Evolutionary conservation across 2,888 invertebrate species (phyloP), one percentile per base, ranked within the genome.

Genomic region (Dorcus parallelipipedus): DNA sequence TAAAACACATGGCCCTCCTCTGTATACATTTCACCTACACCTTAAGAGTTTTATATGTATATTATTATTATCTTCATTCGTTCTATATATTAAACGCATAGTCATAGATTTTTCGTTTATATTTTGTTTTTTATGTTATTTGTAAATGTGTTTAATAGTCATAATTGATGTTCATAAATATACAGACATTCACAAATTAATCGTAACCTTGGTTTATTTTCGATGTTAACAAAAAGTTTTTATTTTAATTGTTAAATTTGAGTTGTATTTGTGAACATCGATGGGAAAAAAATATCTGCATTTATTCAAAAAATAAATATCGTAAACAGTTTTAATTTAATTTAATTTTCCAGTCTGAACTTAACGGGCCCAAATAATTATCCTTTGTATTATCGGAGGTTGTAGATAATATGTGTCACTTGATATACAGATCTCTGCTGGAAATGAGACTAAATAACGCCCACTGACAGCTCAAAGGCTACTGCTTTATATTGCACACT

Each of bases 21-120:
- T 74, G 73, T 76, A 76, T 75, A 77, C 75, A 77, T 72, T 60
- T 74, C 72, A 75, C 73, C 74, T 76, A 72, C 75, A 75, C 75
- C 75, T 75, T 74, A 74, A 71, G 70, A 72, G 71, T 73, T 73
- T 73, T 49, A 58, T 53, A 58, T 40, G 33, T 38, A 51, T 40
- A 52, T 55, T 38, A 49, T 43, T 52, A 52, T 45, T 20, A 43
- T 41, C 41, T 38, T 50, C n/a, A 43, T 33, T 40, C 49, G 38
- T 49, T 50, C 55, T 56, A 23, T 41, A 41, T 52, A 9, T 52
- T 33, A 33, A 33, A 33, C 26, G 26, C 26, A 33, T 33, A 33
- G 38, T 38, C 10, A 14, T 9, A 38, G 39, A 50, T 50, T 23
- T 52, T 52, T 38, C 42, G 47, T 56, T 56, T 56, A 20, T 56